These are phyloP conservation scores for Cosmia pyralina DNA, from an alignment of 2,888 invertebrate species.

Conservation along the genomic window DNA sequence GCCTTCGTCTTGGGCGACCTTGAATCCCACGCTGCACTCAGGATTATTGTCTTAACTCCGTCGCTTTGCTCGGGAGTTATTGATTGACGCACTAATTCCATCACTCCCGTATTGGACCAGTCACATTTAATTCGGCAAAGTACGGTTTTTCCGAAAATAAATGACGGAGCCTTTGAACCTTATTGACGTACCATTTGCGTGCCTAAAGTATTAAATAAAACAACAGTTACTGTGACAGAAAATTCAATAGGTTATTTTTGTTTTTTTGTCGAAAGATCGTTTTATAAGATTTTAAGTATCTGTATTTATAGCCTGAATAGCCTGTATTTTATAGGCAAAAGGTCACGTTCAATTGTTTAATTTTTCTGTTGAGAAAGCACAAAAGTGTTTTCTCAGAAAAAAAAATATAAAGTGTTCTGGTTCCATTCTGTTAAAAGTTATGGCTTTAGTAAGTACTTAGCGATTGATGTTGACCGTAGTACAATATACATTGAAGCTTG, in stretches of 20 bases:
- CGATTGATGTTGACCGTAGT: constrained; percentile 11
- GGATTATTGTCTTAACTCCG: too few species aligned
- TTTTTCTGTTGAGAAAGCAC: not conserved
- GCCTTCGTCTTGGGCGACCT: too few species aligned
- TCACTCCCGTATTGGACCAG: too few species aligned
- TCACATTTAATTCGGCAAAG: too few species aligned
- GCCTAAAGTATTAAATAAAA: too few species aligned
- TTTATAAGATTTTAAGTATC: not conserved
- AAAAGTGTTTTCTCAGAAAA: not conserved
- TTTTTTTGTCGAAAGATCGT: not conserved
- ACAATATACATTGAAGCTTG: not conserved
- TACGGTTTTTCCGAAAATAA: too few species aligned
- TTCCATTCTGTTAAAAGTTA: not conserved
- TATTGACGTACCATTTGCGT: too few species aligned
- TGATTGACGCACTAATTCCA: too few species aligned
- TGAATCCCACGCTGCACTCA: too few species aligned
- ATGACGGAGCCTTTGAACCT: too few species aligned
- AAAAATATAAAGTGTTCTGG: not conserved
- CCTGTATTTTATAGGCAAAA: not conserved
- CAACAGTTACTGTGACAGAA: too few species aligned
- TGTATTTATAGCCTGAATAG: not conserved
- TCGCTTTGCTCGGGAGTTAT: too few species aligned
- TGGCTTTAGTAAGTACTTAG: not conserved
- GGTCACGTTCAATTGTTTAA: not conserved
- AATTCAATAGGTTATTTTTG: not conserved